phyloP scores from a whole-genome alignment of 2,113 vertebrate species.

The Campylomormyrus numenius region DNA sequence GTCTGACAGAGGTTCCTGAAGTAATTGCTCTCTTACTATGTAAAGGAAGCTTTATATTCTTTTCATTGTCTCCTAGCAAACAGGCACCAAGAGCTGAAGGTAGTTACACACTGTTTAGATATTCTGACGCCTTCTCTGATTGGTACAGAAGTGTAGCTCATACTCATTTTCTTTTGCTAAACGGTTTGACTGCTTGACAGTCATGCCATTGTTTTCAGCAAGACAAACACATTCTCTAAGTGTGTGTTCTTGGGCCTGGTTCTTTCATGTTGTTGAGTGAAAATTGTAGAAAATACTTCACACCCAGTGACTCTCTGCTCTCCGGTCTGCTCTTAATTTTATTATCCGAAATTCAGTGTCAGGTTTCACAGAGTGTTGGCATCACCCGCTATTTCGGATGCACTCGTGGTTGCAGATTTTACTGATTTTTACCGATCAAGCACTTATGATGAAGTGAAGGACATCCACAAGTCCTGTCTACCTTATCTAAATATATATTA shows the following conservation, averaged over 20 bases:
- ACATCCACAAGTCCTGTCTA: constrained; percentile 30
- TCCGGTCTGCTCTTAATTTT: constrained; percentile 3
- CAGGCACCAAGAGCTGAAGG: background rate
- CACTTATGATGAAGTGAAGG: background rate
- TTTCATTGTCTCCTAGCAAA: background rate
- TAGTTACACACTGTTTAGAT: constrained; percentile 59
- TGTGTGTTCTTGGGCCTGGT: background rate
- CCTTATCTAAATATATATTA: background rate
- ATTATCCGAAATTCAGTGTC: background rate
- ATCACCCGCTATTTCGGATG: background rate
- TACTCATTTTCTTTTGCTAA: constrained; percentile 54
- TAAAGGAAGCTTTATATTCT: constrained; percentile 21
- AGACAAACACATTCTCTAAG: background rate
- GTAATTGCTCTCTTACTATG: constrained; percentile 34
- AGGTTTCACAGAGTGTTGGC: background rate
- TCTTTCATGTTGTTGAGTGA: background rate
- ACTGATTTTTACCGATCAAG: background rate
- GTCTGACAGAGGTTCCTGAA: constrained; percentile 33
- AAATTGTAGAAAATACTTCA: background rate
- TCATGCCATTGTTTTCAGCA: background rate
- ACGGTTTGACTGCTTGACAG: background rate
- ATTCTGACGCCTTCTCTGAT: constrained; percentile 68
- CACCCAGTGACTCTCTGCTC: constrained; percentile 9
- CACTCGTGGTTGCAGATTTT: background rate
- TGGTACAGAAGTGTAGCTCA: constrained; percentile 62